Evolutionary conservation across 1,140 invertebrate genomes (phyloP).

Genomic region (Lasaia peninsularis): DNA sequence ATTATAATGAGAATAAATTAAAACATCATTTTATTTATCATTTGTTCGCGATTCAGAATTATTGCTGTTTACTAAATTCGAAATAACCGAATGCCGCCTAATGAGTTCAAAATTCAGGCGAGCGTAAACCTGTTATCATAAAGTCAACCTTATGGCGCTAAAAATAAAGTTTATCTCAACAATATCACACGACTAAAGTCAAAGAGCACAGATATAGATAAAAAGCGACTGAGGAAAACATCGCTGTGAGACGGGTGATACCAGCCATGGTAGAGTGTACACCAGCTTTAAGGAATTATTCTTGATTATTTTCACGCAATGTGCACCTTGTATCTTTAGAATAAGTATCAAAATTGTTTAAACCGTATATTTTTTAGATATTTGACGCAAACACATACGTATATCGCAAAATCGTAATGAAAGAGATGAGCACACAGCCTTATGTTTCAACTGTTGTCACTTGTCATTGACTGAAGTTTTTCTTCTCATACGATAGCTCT

Average conservation of each 20-base stretch:
- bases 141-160: conserved; percentile 34
- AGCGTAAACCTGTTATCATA: conserved; percentile 29
- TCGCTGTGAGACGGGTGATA: conserved; percentile 40
- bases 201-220: conserved; percentile 71
- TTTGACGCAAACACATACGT: conserved; percentile 14
- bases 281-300: conserved; percentile 17
- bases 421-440: conserved; percentile 7
- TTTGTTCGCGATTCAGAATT: conserved; percentile 42
- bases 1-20: conserved; percentile 10
- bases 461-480: background rate
- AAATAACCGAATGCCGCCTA: conserved; percentile 61
- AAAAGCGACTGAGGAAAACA: conserved; percentile 65
- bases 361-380: conserved; percentile 11
- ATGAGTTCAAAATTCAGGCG: conserved; percentile 63
- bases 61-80: conserved; percentile 60
- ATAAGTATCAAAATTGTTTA: conserved; percentile 17
- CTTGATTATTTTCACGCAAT: conserved; percentile 16
- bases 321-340: background rate
- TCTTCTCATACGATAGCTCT: too few species aligned
- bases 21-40: conserved; percentile 28
- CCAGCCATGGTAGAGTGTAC: conserved; percentile 27
- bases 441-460: background rate
- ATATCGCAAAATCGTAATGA: conserved; percentile 34
- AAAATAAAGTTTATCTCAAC: conserved; percentile 27
- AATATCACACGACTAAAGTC: conserved; percentile 53